Conservation (phyloP, 64 coral and sea anemone species). For the Stichodactyla mertensii region DNA sequence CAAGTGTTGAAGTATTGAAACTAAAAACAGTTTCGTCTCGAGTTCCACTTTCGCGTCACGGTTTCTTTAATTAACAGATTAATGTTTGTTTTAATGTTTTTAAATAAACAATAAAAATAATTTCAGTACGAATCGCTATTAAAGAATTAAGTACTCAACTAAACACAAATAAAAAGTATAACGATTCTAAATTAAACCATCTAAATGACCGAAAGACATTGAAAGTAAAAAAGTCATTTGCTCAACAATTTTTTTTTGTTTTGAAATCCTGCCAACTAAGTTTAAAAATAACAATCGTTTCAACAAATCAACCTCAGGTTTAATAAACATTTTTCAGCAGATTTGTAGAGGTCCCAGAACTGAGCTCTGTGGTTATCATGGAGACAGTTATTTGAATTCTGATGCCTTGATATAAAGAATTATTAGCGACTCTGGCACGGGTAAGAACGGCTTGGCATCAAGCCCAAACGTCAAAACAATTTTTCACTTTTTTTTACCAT, state of each 20-base stretch:
- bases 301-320: background rate
- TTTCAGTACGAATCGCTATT: background rate
- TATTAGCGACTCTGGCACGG: too few relatives aligned
- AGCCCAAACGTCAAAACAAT: too few relatives aligned
- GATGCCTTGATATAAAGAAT: too few relatives aligned
- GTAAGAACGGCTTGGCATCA: too few relatives aligned
- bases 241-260: background rate
- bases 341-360: background rate
- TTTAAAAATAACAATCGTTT: background rate
- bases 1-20: slow-evolving; percentile 1
- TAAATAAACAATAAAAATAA: background rate
- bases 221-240: too few relatives aligned
- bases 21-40: background rate
- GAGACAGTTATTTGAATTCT: too few relatives aligned
- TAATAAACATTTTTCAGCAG: background rate
- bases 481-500: too few relatives aligned
- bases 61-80: background rate
- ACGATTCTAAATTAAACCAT: too few relatives aligned
- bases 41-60: slow-evolving; percentile 1
- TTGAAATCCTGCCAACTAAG: background rate
- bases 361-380: background rate
- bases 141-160: too few relatives aligned
- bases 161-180: too few relatives aligned
- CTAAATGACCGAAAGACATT: too few relatives aligned
- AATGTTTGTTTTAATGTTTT: background rate